Percentiles rank a stretch among this genome's conserved stretches.
Conservation (phyloP, 2,113 vertebrate genomes). For the Poeciliopsis turrubarensis region DNA sequence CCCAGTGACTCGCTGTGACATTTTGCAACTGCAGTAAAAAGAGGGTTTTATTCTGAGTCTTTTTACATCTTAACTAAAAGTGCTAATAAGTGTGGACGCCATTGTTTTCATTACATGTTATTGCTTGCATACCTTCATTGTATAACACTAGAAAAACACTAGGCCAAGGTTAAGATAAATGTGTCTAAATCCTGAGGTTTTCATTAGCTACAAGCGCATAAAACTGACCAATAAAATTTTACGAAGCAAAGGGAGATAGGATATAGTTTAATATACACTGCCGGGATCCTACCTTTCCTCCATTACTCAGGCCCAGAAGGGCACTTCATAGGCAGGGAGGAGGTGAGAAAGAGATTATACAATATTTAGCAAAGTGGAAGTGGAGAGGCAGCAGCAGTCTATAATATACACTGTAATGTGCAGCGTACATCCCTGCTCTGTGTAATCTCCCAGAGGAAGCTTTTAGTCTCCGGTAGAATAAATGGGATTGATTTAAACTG, state of each 20-base stretch:
- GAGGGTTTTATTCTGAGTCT: background rate
- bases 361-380: slow-evolving; percentile 23
- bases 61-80: background rate
- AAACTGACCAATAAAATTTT: slow-evolving; percentile 19
- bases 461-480: slow-evolving; percentile 32
- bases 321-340: slow-evolving; percentile 7
- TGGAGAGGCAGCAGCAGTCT: slow-evolving; percentile 25
- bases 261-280: slow-evolving; percentile 32
- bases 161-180: background rate
- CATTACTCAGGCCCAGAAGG: slow-evolving; percentile 20
- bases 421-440: slow-evolving; percentile 13
- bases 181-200: slow-evolving; percentile 13
- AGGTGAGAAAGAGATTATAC: slow-evolving; percentile 31
- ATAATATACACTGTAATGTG: slow-evolving; percentile 13
- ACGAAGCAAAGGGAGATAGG: background rate
- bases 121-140: background rate
- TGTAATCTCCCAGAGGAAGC: slow-evolving; percentile 39
- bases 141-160: background rate
- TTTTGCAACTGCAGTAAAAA: background rate
- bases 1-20: background rate
- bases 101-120: background rate
- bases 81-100: background rate
- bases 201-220: slow-evolving; percentile 27
- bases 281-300: slow-evolving; percentile 13
- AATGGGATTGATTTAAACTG: slow-evolving; percentile 45